Conservation (phyloP, 2,888 invertebrate species). For the Tenthredo distinguenda region DNA sequence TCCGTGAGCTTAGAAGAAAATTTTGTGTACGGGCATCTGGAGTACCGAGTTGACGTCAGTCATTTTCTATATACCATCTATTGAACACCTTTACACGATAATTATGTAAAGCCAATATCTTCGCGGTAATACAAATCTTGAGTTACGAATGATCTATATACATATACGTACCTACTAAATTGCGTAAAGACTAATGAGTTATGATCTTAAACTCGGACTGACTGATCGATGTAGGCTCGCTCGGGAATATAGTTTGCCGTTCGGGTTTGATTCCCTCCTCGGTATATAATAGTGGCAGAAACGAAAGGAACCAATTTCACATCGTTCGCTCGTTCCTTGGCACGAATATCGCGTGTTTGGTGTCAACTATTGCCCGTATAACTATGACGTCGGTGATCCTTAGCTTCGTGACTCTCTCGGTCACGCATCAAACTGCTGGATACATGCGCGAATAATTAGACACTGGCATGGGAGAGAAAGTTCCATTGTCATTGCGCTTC, state of each 20-base stretch:
- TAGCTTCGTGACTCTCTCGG: constrained; percentile 16
- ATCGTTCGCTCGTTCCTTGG: constrained; percentile 28
- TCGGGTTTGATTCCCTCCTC: neutral
- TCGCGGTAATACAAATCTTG: neutral
- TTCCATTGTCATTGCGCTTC: neutral
- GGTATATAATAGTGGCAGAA: neutral
- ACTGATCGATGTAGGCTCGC: neutral
- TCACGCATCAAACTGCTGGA: neutral
- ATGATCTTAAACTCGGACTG: neutral
- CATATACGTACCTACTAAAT: neutral
- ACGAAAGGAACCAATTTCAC: constrained; percentile 28
- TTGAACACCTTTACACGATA: neutral
- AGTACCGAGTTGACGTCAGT: neutral
- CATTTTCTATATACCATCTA: neutral
- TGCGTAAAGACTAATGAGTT: neutral
- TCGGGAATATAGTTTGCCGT: neutral
- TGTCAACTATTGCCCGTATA: constrained; percentile 9
- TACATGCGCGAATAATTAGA: neutral
- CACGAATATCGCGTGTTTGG: constrained; percentile 32
- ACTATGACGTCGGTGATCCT: constrained; percentile 5
- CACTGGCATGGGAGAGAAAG: neutral
- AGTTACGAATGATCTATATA: neutral
- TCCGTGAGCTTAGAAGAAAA: neutral
- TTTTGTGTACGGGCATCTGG: neutral
- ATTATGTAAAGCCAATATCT: neutral